A percentile compares a stretch with the other conserved stretches of the same genome.
These are phyloP conservation scores for Collichthys lucidus DNA, from an alignment of 2,113 vertebrate species.

Conservation along the genomic window DNA sequence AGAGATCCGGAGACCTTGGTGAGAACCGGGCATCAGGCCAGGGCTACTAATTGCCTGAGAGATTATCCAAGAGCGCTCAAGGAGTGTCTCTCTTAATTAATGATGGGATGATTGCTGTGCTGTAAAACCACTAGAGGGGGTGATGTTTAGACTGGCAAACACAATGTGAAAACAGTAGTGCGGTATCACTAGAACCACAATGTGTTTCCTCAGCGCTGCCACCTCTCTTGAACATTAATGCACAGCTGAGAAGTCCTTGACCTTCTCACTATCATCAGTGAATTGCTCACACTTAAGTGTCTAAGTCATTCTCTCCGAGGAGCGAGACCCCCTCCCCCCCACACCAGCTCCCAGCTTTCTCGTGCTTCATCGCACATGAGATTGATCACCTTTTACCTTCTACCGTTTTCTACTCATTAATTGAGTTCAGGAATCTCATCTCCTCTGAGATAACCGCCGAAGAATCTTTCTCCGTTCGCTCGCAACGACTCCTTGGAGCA, in stretches of 20 bases:
- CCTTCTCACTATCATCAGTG: conserved; percentile 43
- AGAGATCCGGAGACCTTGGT: conserved; percentile 32
- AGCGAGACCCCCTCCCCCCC: background rate
- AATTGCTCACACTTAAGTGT: conserved; percentile 43
- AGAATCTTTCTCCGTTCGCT: conserved; percentile 16
- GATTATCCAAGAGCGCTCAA: conserved; percentile 59
- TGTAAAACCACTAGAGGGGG: conserved; percentile 16
- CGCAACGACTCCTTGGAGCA: conserved; percentile 40
- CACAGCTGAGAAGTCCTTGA: conserved; percentile 48
- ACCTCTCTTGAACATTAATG: background rate
- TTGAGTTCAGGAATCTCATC: conserved; percentile 58
- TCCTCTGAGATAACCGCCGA: conserved; percentile 9
- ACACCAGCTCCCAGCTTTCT: conserved; percentile 7
- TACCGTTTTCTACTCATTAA: conserved; percentile 52
- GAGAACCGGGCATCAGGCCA: conserved; percentile 42
- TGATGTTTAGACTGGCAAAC: conserved; percentile 32
- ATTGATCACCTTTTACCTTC: conserved; percentile 65
- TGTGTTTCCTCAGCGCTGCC: background rate
- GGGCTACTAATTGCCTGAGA: conserved; percentile 49
- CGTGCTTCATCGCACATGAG: conserved; percentile 16
- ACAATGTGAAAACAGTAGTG: conserved; percentile 6
- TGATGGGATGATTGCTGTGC: conserved; percentile 47
- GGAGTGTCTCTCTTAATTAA: conserved; percentile 62
- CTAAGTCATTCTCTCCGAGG: background rate
- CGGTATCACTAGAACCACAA: background rate